Conservation (phyloP, 2,113 vertebrate genomes). For the Emydura subglobosa region DNA sequence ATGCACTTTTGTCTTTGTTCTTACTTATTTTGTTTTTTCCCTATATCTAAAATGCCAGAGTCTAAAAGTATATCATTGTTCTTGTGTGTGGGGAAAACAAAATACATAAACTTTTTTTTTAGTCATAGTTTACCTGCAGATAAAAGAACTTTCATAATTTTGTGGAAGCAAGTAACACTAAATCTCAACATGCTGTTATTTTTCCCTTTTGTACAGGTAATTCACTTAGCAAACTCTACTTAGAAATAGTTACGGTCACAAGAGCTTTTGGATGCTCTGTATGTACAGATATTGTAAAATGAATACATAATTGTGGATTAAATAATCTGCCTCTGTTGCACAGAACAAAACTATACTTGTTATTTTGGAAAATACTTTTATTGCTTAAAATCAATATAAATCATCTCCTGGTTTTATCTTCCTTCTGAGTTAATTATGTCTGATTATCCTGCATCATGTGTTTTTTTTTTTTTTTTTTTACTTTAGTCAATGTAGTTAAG, state of each 20-base stretch:
- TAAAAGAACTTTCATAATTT: conserved; percentile 3
- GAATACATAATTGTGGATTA: not conserved
- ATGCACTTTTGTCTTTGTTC: not conserved
- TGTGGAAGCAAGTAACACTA: not conserved
- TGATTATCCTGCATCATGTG: conserved; percentile 21
- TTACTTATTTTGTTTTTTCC: not conserved
- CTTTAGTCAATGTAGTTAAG: not conserved
- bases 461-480: not conserved
- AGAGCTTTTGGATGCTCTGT: not conserved
- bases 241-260: not conserved
- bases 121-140: not conserved
- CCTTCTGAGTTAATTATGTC: conserved; percentile 26
- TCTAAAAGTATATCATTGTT: not conserved
- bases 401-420: conserved; percentile 2
- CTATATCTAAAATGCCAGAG: not conserved
- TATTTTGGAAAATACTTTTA: not conserved
- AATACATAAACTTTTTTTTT: not conserved
- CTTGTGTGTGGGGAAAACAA: not conserved
- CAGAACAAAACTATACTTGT: not conserved
- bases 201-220: not conserved
- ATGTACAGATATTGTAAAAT: not conserved
- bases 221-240: conserved; percentile 4
- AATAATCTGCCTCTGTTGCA: not conserved
- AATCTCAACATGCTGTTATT: not conserved
- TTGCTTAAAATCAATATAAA: conserved; percentile 40